phyloP scores from a whole-genome alignment of 2,888 invertebrate species.

The Brachyopa scutellaris region DNA sequence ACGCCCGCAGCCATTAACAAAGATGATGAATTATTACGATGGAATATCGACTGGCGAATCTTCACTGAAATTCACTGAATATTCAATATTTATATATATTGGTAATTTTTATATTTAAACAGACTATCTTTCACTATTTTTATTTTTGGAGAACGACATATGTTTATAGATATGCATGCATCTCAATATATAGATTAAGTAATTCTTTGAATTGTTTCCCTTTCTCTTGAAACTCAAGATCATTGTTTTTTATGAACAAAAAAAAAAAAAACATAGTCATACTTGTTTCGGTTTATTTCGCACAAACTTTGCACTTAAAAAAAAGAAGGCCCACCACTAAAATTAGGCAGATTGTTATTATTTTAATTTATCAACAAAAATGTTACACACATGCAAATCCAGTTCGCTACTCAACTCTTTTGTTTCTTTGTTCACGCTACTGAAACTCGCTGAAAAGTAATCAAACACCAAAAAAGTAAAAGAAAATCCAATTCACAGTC shows the following conservation, averaged over 20 bases:
- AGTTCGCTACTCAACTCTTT: conserved; percentile 45
- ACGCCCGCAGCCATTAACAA: neutral
- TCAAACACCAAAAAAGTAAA: conserved; percentile 7
- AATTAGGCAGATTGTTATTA: neutral
- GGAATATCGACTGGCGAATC: neutral
- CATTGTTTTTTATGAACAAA: too few relatives aligned
- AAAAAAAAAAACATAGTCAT: too few relatives aligned
- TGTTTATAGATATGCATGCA: too few relatives aligned
- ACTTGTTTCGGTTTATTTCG: too few relatives aligned
- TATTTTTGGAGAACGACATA: too few relatives aligned
- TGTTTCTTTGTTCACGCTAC: conserved; percentile 1
- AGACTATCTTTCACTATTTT: too few relatives aligned
- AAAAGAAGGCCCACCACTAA: neutral
- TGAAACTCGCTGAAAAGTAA: too few relatives aligned
- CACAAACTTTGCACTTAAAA: conserved; percentile 10
- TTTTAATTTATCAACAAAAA: neutral
- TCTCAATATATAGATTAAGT: too few relatives aligned
- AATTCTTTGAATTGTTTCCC: neutral
- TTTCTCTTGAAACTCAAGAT: too few relatives aligned
- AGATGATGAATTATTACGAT: conserved; percentile 1
- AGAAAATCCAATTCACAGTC: neutral
- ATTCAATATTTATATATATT: neutral
- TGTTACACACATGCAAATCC: conserved; percentile 34
- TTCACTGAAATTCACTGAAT: conserved; percentile 8
- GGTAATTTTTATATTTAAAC: too few relatives aligned